A percentile compares a stretch with the other conserved stretches of the same genome.
Evolutionary conservation across 1,140 invertebrate genomes (phyloP).

Genomic region (Diachasma alloeum): DNA sequence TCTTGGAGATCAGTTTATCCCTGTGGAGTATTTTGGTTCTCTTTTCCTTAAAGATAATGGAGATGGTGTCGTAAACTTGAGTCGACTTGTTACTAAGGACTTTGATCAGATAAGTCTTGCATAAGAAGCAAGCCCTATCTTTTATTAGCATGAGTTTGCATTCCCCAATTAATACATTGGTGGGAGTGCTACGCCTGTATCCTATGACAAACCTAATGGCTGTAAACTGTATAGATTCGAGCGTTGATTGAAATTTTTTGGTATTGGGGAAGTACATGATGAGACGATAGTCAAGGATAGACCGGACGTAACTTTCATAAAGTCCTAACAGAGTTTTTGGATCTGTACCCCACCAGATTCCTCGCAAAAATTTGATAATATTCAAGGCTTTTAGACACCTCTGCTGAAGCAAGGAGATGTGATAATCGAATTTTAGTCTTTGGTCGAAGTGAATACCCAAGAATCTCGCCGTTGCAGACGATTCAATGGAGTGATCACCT

Average conservation of each 20-base stretch:
- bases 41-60: not conserved
- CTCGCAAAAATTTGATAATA: conserved; percentile 29
- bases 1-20: not conserved
- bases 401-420: not conserved
- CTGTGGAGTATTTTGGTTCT: not conserved
- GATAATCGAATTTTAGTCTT: not conserved
- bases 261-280: conserved; percentile 21
- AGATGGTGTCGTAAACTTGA: not conserved
- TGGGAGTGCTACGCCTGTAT: not conserved
- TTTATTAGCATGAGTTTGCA: not conserved
- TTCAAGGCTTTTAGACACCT: not conserved
- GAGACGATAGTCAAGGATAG: conserved; percentile 33
- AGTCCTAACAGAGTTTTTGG: conserved; percentile 20
- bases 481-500: not conserved
- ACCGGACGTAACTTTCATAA: conserved; percentile 32
- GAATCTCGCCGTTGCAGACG: conserved; percentile 7
- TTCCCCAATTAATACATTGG: conserved; percentile 6
- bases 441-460: conserved; percentile 35
- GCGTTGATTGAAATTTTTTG: conserved; percentile 18
- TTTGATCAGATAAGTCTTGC: not conserved
- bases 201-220: conserved; percentile 2
- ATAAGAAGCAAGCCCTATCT: not conserved
- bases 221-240: conserved; percentile 1
- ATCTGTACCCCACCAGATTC: conserved; percentile 40
- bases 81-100: not conserved